phyloP scores from a whole-genome alignment of 1,140 invertebrate genomes.

The Sitodiplosis mosellana region DNA sequence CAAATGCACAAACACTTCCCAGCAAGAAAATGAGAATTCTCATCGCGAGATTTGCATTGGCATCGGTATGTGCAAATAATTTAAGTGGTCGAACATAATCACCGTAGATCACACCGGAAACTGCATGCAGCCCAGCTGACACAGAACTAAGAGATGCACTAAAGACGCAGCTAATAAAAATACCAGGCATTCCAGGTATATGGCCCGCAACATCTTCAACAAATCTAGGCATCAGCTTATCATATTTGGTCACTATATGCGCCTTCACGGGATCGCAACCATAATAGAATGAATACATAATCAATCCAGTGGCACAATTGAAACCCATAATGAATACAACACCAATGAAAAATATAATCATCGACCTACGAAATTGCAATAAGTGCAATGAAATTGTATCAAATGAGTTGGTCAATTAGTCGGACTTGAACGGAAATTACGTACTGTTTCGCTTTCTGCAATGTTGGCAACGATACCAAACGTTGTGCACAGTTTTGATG shows the following conservation, averaged over 20 bases:
- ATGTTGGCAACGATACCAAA: not conserved
- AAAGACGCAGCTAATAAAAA: conserved; percentile 49
- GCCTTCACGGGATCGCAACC: conserved; percentile 51
- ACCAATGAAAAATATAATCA: conserved; percentile 29
- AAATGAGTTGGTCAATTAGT: too few relatives aligned
- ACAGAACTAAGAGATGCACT: conserved; percentile 49
- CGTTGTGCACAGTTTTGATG: not conserved
- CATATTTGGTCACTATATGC: conserved; percentile 26
- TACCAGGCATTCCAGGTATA: conserved; percentile 36
- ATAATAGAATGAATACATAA: conserved; percentile 52
- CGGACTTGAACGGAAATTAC: too few relatives aligned
- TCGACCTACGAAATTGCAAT: conserved; percentile 9
- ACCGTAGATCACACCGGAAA: conserved; percentile 55
- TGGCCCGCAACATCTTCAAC: conserved; percentile 39
- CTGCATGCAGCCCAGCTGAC: conserved; percentile 51
- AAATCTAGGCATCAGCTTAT: conserved; percentile 39
- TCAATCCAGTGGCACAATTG: conserved; percentile 44
- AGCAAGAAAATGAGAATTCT: conserved; percentile 37
- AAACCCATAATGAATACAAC: conserved; percentile 29
- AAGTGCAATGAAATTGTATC: too few relatives aligned
- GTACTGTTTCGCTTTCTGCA: not conserved
- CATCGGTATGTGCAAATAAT: conserved; percentile 27
- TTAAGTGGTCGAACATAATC: conserved; percentile 39
- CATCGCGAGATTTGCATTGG: conserved; percentile 37
- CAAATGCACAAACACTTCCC: conserved; percentile 34